phyloP scores from a whole-genome alignment of 2,113 vertebrate genomes.

The Takifugu flavidus region DNA sequence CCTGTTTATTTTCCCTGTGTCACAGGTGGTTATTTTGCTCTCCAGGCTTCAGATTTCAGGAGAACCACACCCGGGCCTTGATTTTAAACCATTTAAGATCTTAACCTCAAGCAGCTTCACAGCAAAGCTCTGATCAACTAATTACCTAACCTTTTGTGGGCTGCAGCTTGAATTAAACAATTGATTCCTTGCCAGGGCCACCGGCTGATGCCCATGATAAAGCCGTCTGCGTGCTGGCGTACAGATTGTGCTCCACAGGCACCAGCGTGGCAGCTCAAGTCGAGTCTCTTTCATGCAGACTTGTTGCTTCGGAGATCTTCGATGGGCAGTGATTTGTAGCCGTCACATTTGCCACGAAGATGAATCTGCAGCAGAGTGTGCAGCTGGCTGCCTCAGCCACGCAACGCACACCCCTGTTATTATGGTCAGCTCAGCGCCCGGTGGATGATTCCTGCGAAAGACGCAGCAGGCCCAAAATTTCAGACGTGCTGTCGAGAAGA shows the following conservation, averaged over 20 bases:
- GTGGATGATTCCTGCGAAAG: constrained; percentile 50
- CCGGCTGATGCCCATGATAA: constrained; percentile 31
- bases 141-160: constrained; percentile 13
- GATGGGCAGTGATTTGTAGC: constrained; percentile 6
- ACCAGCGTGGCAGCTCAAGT: constrained; percentile 10
- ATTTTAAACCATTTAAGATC: constrained; percentile 42
- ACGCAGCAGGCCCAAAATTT: constrained; percentile 60
- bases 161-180: constrained; percentile 35
- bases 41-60: constrained; percentile 23
- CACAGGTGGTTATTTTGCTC: constrained; percentile 47
- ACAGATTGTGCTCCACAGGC: too few relatives aligned
- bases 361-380: constrained; percentile 12
- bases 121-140: constrained; percentile 10
- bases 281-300: constrained; percentile 3
- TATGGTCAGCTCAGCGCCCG: constrained; percentile 53
- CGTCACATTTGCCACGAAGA: constrained; percentile 21
- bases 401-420: constrained; percentile 59
- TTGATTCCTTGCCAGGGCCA: constrained; percentile 31
- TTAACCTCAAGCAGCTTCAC: constrained; percentile 33
- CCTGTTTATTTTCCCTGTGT: constrained; percentile 16
- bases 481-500: constrained; percentile 14
- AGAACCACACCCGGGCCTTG: constrained; percentile 47
- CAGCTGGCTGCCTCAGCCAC: constrained; percentile 23
- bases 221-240: constrained; percentile 34
- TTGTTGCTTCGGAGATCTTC: constrained; percentile 10